Conservation (phyloP, 2,797 vertebrate species). For the Channa striata region DNA sequence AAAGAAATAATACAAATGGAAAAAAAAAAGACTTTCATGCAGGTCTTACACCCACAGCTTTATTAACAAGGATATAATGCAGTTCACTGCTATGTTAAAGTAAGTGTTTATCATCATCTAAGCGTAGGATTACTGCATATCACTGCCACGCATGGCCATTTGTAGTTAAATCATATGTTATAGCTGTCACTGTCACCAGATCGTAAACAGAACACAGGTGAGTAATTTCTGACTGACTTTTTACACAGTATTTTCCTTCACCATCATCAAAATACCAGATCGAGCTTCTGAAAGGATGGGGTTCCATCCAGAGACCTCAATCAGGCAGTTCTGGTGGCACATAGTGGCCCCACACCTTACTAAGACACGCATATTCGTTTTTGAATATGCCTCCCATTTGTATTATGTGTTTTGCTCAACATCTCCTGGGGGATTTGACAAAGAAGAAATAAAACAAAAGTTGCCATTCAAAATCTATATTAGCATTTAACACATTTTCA, state of each 20-base stretch:
- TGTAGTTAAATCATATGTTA: too few relatives aligned
- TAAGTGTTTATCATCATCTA: not conserved
- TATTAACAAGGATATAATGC: not conserved
- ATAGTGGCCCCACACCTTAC: too few relatives aligned
- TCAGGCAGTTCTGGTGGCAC: too few relatives aligned
- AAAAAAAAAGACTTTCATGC: not conserved
- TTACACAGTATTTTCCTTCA: too few relatives aligned
- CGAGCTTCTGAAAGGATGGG: too few relatives aligned
- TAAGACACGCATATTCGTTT: too few relatives aligned
- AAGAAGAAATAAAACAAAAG: slow-evolving; percentile 44
- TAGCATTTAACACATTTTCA: slow-evolving; percentile 66
- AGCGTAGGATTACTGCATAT: too few relatives aligned
- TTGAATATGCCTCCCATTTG: not conserved
- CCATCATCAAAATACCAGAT: too few relatives aligned
- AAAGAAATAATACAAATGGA: not conserved
- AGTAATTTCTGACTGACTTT: too few relatives aligned
- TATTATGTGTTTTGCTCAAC: not conserved
- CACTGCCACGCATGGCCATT: too few relatives aligned
- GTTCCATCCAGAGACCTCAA: too few relatives aligned
- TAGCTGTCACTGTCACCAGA: not conserved
- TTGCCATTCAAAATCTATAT: slow-evolving; percentile 69
- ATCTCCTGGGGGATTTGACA: slow-evolving; percentile 16
- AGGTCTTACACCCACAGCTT: not conserved
- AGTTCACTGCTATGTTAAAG: not conserved
- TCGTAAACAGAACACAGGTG: not conserved